Base-by-base conservation (phyloP, 2,797 vertebrate genomes). In the Microcaecilia unicolor region DNA sequence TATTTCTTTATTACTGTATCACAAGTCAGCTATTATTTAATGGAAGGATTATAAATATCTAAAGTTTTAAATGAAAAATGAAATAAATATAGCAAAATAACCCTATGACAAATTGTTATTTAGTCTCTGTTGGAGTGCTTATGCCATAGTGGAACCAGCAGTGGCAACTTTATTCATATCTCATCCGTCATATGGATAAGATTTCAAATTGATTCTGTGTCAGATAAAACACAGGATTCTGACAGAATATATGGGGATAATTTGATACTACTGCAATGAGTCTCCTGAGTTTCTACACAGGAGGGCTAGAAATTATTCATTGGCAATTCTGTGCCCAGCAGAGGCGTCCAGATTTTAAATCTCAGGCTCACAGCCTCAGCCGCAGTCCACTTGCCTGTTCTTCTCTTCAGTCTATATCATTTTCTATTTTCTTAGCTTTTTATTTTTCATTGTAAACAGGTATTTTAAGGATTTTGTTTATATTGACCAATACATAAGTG, bases 201-300 rank as follows among this genome's bases (percentile, higher is more conserved):
- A 46, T 46, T 61, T 49, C 48, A 63, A 55, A 46, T 44, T 21
- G 28, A 48, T 67, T 48, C 41, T 47, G 22, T 46, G 28, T 55
- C 34, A 42, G 33, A 28, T 44, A 56, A 55, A 55, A 31, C 12
- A 47, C 24, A 8, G 17, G 15, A 15, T 56, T 35, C 15, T 26
- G 31, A 49, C 15, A 22, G 48, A 27, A 52, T 39, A 35, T n/a
- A 40, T 23, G 31, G 44, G 55, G 29, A 50, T 40, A 55, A 55
- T 46, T 39, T 44, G 41, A 37, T 49, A 55, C 53, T 23, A 13
- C 9, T 40, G 40, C 33, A n/a, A 34, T 20, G 31, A 14, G 13
- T 51, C 31, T 55, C 28, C 34, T 42, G 49, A 55, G 24, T 33
- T 61, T 25, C 31, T 44, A 43, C 23, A 34, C 17, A 22, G 26